phyloP scores from a whole-genome alignment of 2,113 vertebrate genomes.

The Notothenia coriiceps region DNA sequence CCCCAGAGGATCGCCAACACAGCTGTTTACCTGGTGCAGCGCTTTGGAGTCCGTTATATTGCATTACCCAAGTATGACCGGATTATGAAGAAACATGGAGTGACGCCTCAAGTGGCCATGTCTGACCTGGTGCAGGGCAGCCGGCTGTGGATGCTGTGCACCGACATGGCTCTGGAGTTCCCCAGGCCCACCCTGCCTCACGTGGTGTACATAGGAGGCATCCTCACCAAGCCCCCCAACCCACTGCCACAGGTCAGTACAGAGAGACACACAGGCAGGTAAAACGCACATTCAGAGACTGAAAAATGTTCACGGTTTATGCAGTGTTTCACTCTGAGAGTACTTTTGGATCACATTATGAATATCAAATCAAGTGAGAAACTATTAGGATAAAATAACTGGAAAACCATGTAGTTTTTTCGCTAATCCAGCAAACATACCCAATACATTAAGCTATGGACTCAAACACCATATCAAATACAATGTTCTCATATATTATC shows the following conservation, averaged over 20 bases:
- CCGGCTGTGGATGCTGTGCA: conserved; percentile 98
- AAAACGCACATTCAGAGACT: not conserved
- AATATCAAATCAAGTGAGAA: not conserved
- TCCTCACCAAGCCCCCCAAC: conserved; percentile 93
- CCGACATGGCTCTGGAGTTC: conserved; percentile 96
- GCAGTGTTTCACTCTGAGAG: not conserved
- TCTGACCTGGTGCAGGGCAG: conserved; percentile 94
- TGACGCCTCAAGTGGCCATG: conserved; percentile 91
- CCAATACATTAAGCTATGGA: not conserved
- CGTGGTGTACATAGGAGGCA: conserved; percentile 98
- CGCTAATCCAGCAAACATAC: not conserved
- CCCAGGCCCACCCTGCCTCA: conserved; percentile 97
- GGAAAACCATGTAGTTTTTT: not conserved
- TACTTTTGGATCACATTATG: not conserved
- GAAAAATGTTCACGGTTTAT: not conserved
- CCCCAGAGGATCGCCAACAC: conserved; percentile 93
- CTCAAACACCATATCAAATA: not conserved
- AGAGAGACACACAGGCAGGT: not conserved
- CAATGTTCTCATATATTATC: not conserved
- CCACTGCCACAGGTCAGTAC: conserved; percentile 94
- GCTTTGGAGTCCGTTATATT: conserved; percentile 93
- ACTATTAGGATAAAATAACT: not conserved
- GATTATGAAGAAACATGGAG: conserved; percentile 93
- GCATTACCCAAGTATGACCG: conserved; percentile 96
- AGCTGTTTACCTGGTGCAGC: conserved; percentile 91